Percentiles rank a stretch among this genome's conserved stretches.
Conservation (phyloP, 64 coral and sea anemone species). For the Anthopleura sola region DNA sequence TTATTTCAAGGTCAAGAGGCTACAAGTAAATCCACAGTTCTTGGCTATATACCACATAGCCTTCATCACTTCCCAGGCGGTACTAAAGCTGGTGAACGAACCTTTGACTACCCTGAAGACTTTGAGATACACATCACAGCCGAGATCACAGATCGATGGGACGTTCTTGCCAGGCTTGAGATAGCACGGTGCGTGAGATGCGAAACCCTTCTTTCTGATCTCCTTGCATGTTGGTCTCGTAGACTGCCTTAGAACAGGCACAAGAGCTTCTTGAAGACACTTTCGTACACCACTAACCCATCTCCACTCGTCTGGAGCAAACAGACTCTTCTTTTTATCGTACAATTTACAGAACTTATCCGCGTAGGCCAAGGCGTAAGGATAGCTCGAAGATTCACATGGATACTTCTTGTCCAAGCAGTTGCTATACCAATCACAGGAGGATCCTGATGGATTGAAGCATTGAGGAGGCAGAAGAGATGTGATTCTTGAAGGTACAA, state of each 20-base stretch:
- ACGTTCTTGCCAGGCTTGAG: conserved; percentile 9
- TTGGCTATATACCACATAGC: conserved; percentile 24
- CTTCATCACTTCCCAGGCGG: conserved; percentile 33
- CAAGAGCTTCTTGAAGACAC: conserved; percentile 43
- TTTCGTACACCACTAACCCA: conserved; percentile 57
- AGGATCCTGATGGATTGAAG: conserved; percentile 13
- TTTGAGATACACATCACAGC: conserved; percentile 1
- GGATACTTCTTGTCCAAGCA: conserved; percentile 39
- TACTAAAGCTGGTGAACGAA: conserved; percentile 1
- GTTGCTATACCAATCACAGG: conserved; percentile 44
- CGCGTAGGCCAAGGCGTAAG: conserved; percentile 31
- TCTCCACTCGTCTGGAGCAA: not conserved
- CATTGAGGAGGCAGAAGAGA: not conserved
- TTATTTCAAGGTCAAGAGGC: not conserved
- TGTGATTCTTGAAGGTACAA: not conserved
- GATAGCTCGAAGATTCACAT: not conserved
- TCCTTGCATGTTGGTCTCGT: conserved; percentile 6
- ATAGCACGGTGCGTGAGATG: conserved; percentile 44
- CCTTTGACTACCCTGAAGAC: conserved; percentile 30
- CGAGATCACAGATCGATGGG: conserved; percentile 48
- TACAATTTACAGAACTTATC: conserved; percentile 49
- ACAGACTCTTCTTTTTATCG: not conserved
- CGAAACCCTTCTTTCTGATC: conserved; percentile 29
- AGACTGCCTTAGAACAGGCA: conserved; percentile 6
- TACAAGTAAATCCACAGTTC: not conserved